These are phyloP conservation scores for Hirudinaria manillensis DNA, from an alignment of 2,888 invertebrate genomes.

Conservation along the genomic window DNA sequence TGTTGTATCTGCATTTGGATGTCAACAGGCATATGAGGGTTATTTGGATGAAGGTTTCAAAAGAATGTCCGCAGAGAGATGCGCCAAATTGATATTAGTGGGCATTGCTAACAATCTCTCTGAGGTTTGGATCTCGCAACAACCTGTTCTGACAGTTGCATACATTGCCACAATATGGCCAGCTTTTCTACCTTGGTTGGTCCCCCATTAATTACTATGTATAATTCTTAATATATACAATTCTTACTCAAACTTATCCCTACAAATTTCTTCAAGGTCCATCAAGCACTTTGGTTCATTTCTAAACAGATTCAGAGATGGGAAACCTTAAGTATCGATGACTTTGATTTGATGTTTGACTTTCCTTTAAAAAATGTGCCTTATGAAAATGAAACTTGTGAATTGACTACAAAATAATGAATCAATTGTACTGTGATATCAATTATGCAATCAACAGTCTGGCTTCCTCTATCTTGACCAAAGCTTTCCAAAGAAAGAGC, in stretches of 20 bases:
- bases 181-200: neutral
- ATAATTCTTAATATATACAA: neutral
- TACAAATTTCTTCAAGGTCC: neutral
- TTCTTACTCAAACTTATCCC: neutral
- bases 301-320: neutral
- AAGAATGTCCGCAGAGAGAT: slow-evolving; percentile 57
- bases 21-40: slow-evolving; percentile 21
- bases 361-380: no score
- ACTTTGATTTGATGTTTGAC: no score
- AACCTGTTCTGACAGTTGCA: slow-evolving; percentile 61
- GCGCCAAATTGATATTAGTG: slow-evolving; percentile 56
- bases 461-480: no score
- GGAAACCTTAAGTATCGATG: neutral
- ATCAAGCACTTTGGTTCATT: neutral
- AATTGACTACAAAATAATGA: no score
- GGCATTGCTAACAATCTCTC: slow-evolving; percentile 58
- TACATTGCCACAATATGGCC: slow-evolving; percentile 53
- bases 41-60: slow-evolving; percentile 38
- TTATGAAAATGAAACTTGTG: no score
- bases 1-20: neutral
- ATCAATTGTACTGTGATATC: no score
- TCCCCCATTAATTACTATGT: neutral
- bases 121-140: slow-evolving; percentile 68
- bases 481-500: no score
- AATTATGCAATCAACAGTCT: no score